Evolutionary conservation across 1,140 invertebrate species (phyloP).

Genomic region (Hestina assimilis): DNA sequence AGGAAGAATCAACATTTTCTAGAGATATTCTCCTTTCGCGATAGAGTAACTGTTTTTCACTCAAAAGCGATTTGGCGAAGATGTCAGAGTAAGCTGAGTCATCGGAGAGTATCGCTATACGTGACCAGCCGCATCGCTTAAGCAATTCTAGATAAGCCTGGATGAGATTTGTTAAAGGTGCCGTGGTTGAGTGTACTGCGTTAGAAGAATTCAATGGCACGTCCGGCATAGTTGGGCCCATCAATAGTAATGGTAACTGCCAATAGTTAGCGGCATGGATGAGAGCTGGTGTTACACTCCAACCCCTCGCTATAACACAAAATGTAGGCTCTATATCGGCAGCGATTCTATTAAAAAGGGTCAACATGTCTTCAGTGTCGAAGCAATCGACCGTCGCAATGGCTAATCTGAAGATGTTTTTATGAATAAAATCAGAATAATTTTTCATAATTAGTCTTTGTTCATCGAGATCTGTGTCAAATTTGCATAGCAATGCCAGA

Average conservation of each 20-base stretch:
- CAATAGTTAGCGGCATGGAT: neutral
- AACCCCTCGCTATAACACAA: constrained; percentile 4
- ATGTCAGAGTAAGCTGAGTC: constrained; percentile 1
- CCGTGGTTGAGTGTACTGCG: neutral
- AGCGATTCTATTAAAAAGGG: neutral
- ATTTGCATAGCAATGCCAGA: constrained; percentile 4
- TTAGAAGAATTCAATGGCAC: neutral
- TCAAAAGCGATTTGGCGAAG: neutral
- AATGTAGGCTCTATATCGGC: neutral
- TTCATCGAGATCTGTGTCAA: neutral
- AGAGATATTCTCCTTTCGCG: neutral
- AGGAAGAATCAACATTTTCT: neutral
- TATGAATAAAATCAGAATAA: neutral
- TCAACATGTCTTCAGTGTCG: neutral
- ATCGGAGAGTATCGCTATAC: constrained; percentile 11
- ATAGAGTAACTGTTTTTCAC: neutral
- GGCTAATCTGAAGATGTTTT: neutral
- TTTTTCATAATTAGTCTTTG: neutral
- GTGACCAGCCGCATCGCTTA: constrained; percentile 3
- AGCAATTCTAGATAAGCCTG: neutral
- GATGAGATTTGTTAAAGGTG: neutral
- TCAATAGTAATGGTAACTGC: constrained; percentile 3
- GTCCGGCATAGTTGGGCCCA: neutral
- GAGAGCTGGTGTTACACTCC: neutral
- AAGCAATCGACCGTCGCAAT: neutral